Conservation (phyloP, 2,888 invertebrate genomes). For the Lordiphosa fenestrarum region DNA sequence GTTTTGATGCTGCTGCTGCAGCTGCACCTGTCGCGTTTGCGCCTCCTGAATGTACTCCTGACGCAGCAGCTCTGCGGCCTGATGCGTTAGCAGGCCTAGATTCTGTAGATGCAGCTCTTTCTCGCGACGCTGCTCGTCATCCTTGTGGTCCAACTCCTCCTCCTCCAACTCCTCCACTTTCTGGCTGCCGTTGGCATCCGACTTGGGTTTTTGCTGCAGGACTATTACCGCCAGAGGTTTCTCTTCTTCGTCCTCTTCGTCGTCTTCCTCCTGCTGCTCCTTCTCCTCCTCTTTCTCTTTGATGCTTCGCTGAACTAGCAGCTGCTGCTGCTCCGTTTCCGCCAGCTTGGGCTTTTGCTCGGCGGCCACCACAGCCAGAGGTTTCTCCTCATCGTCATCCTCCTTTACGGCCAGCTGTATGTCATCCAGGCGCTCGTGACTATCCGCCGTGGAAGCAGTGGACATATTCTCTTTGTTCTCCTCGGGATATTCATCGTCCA, state of each 20-base stretch:
- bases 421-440: slow-evolving; percentile 30
- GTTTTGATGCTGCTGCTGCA: slow-evolving; percentile 34
- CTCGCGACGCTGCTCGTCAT: slow-evolving; percentile 84
- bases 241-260: slow-evolving; percentile 34
- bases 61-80: slow-evolving; percentile 85
- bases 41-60: slow-evolving; percentile 76
- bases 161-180: slow-evolving; percentile 78
- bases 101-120: slow-evolving; percentile 89
- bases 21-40: slow-evolving; percentile 51
- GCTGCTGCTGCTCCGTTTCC: no score
- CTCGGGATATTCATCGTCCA: slow-evolving; percentile 34
- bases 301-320: background rate
- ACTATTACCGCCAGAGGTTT: slow-evolving; percentile 31
- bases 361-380: slow-evolving; percentile 31
- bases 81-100: slow-evolving; percentile 87
- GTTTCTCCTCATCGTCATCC: slow-evolving; percentile 38
- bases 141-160: slow-evolving; percentile 75
- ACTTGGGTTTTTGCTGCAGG: slow-evolving; percentile 20
- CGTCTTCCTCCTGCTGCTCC: slow-evolving; percentile 2
- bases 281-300: background rate
- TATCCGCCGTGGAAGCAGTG: slow-evolving; percentile 30
- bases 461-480: slow-evolving; percentile 59
- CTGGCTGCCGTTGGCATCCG: slow-evolving; percentile 39
- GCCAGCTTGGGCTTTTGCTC: slow-evolving; percentile 29
- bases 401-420: slow-evolving; percentile 41